Evolutionary conservation across 2,797 vertebrate species (phyloP), one percentile per base, ranked within the genome.

Genomic region (Micropoecilia bifurca): DNA sequence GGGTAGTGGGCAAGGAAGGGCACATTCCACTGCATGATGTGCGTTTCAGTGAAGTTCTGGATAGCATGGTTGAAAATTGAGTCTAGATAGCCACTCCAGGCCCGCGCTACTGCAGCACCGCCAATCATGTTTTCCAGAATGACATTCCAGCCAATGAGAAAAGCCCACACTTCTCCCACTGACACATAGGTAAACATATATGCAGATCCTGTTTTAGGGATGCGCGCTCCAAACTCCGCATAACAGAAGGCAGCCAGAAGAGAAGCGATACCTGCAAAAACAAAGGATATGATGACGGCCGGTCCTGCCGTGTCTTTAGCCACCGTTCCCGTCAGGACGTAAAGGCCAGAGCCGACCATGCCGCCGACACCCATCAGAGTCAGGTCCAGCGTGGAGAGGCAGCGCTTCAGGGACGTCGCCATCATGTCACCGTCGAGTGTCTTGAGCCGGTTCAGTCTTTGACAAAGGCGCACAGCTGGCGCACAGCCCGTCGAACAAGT

Each of bases 101-200:
- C 99, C 1, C 98, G 96, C 28, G 98, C 98, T 77, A 98, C 97
- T 0, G 98, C 97, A 0, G 99, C 98, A 0, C 98, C 98, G 0
- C 98, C 98, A 0, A 99, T 98, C 97, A 99, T 97, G 85, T 98
- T 98, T 93, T 99, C 98, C 79, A 99, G 93, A 79, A 99, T 95
- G 72, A 99, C 97, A 0, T 99, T 99, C 99, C 99, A 99, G 75
- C 99, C 98, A 0, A 99, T 99, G 66, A 99, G 96, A 86, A 99
- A 99, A 74, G 99, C 99, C 98, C 99, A 99, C 72, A 99, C 88
- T 89, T 99, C 99, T 0, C 99, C 99, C 84, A 99, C 95, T 0
- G 97, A 98, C 74, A 99, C 96, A 0, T 99, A 99, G 3, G 99
- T 99, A 92, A 99, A 99, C 96, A 99, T 97, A 89, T 99, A 99